Conservation (phyloP, 1,140 invertebrate genomes). For the Homarus americanus region DNA sequence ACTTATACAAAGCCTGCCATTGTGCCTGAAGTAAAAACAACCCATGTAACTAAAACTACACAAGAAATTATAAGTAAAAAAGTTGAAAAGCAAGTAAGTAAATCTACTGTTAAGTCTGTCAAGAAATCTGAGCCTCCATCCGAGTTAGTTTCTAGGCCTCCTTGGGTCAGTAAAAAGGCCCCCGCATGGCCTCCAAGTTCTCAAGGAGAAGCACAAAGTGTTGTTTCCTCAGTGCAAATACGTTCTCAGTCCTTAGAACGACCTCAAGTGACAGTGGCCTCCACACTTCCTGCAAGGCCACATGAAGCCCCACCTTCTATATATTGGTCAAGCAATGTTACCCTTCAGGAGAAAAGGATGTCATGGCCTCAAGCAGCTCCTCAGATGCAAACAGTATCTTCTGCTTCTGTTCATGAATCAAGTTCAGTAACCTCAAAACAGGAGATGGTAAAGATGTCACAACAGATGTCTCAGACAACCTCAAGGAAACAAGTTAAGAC, state of each 20-base stretch:
- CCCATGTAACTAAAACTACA: background rate
- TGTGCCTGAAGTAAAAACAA: background rate
- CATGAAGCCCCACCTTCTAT: conserved; percentile 72
- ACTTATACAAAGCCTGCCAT: background rate
- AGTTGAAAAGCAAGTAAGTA: background rate
- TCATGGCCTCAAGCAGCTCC: conserved; percentile 58
- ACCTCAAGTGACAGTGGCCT: conserved; percentile 63
- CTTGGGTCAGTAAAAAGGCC: background rate
- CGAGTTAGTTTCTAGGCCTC: background rate
- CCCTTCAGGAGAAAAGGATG: conserved; percentile 62
- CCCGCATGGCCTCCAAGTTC: background rate
- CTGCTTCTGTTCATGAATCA: conserved; percentile 53
- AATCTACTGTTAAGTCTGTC: background rate
- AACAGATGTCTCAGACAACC: conserved; percentile 35
- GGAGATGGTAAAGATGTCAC: conserved; percentile 38
- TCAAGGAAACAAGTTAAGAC: conserved; percentile 7
- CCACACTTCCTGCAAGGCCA: conserved; percentile 48
- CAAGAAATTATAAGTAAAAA: background rate
- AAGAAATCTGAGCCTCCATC: conserved; percentile 31
- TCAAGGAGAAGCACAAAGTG: background rate
- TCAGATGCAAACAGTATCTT: conserved; percentile 26
- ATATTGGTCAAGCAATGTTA: conserved; percentile 73
- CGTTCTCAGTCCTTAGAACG: conserved; percentile 70
- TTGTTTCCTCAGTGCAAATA: conserved; percentile 21
- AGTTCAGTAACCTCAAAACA: conserved; percentile 11